Conservation (phyloP, 2,113 vertebrate genomes). For the Aegithalos caudatus region DNA sequence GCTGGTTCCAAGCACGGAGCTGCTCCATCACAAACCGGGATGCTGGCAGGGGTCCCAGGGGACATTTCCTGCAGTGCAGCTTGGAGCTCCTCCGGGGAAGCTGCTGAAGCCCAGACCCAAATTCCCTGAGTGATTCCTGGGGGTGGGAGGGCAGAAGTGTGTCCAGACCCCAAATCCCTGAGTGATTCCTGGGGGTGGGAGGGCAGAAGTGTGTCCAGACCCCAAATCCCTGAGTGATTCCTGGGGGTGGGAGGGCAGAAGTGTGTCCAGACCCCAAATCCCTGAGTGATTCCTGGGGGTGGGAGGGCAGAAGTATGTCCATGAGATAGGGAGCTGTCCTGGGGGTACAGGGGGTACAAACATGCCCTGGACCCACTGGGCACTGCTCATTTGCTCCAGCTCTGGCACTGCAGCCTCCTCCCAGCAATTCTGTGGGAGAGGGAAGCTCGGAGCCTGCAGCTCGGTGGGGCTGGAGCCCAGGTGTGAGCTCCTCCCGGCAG, state of each 20-base stretch:
- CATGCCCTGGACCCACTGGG: too few species aligned
- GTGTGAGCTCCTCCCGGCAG: neutral
- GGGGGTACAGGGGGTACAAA: too few species aligned
- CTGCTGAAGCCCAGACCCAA: neutral
- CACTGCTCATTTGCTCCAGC: neutral
- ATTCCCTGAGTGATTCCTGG: neutral
- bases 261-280: neutral
- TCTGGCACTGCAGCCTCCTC: neutral
- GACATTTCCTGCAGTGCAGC: neutral
- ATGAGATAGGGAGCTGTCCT: neutral
- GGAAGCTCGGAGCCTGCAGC: neutral
- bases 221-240: neutral
- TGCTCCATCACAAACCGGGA: fast-evolving
- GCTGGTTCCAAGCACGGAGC: fast-evolving
- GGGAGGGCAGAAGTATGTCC: neutral
- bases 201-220: neutral
- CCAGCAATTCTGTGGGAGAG: neutral
- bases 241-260: too few species aligned
- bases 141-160: neutral
- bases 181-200: neutral
- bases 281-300: neutral
- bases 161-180: too few species aligned
- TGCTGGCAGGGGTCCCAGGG: neutral
- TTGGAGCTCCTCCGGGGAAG: neutral
- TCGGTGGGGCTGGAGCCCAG: neutral